A percentile compares a stretch with the other conserved stretches of the same genome.
These are phyloP conservation scores for Trichonephila inaurata DNA, from an alignment of 1,140 invertebrate genomes.

Conservation along the genomic window DNA sequence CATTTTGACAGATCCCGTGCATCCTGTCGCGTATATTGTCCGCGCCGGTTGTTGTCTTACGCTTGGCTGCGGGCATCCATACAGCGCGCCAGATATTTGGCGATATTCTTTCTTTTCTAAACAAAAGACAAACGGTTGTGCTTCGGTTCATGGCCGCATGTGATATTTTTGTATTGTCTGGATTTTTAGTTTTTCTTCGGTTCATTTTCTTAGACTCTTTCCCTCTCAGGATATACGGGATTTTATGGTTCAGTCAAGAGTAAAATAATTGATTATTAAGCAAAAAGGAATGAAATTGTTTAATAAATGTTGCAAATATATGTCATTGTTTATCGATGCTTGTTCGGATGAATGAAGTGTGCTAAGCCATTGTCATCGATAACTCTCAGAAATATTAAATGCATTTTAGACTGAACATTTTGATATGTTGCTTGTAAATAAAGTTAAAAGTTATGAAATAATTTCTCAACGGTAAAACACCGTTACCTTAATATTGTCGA, in stretches of 20 bases:
- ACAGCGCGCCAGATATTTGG: neutral
- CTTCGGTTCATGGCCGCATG: neutral
- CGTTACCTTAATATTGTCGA: no score
- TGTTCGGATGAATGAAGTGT: no score
- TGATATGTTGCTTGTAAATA: no score
- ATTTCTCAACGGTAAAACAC: no score
- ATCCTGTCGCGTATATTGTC: constrained; percentile 64
- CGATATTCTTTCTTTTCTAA: neutral
- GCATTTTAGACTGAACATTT: no score
- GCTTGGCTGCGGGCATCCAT: neutral
- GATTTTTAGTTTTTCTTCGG: neutral
- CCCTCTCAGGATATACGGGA: neutral
- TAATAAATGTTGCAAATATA: no score
- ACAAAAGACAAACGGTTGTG: constrained; percentile 2
- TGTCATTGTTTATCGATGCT: no score
- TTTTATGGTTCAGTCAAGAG: neutral
- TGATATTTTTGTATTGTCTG: neutral
- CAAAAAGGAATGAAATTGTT: no score
- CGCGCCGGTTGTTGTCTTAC: constrained; percentile 45
- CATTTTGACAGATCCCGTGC: constrained; percentile 66
- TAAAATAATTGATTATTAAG: neutral
- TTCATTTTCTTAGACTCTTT: neutral
- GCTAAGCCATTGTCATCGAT: no score
- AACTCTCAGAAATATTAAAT: no score
- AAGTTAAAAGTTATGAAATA: no score